phyloP scores from a whole-genome alignment of 2,113 vertebrate species.

The Cynocephalus volans region DNA sequence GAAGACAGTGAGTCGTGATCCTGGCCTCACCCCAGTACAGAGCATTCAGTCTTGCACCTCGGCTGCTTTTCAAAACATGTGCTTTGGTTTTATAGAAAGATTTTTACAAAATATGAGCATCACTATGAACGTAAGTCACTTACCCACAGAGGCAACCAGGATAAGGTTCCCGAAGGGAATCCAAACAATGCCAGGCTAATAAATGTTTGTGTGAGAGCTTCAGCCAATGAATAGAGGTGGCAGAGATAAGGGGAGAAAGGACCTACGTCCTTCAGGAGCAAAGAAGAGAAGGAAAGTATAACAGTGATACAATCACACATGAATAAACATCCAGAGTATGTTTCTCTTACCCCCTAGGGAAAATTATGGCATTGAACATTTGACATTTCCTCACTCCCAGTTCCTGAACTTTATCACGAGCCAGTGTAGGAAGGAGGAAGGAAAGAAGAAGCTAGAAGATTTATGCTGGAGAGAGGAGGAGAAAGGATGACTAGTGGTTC shows the following conservation, averaged over 20 bases:
- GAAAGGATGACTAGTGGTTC: not conserved
- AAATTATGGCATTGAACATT: not conserved
- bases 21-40: not conserved
- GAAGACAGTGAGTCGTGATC: not conserved
- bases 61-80: not conserved
- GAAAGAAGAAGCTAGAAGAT: not conserved
- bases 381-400: not conserved
- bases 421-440: not conserved
- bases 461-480: not conserved
- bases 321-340: not conserved
- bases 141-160: not conserved
- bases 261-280: not conserved
- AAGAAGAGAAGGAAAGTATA: conserved; percentile 14
- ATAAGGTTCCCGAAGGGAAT: not conserved
- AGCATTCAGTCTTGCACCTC: not conserved
- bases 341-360: not conserved
- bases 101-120: not conserved
- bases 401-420: not conserved
- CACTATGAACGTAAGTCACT: conserved; percentile 24
- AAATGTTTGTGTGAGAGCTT: not conserved
- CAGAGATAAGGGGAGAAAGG: not conserved
- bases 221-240: not conserved
- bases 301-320: not conserved
- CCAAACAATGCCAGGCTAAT: not conserved
- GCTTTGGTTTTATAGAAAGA: not conserved